A percentile compares a stretch with the other conserved stretches of the same genome.
These are phyloP conservation scores for Eospalax fontanierii DNA, from an alignment of 2,797 vertebrate genomes.

Conservation along the genomic window DNA sequence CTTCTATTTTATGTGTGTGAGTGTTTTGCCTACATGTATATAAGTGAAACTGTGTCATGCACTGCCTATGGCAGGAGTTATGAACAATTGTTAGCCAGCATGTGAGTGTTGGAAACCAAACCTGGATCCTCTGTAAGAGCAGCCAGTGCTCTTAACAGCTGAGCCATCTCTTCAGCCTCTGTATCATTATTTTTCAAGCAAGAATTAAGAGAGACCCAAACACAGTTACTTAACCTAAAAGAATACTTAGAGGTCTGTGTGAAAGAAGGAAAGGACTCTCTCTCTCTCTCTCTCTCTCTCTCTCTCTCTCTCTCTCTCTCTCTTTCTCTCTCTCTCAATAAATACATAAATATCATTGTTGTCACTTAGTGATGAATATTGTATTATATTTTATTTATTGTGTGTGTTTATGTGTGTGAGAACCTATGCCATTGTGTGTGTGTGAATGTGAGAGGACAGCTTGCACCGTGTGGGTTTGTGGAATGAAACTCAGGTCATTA, in stretches of 20 bases:
- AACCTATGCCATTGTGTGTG: not conserved
- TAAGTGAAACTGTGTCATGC: too few relatives aligned
- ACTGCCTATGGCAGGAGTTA: too few relatives aligned
- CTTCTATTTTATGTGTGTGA: too few relatives aligned
- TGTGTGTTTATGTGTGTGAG: not conserved
- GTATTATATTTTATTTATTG: not conserved
- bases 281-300: too few relatives aligned
- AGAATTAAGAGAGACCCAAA: slow-evolving; percentile 60
- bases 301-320: too few relatives aligned
- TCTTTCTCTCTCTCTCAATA: too few relatives aligned
- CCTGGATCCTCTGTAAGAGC: too few relatives aligned
- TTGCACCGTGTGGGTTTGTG: not conserved
- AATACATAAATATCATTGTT: slow-evolving; percentile 67
- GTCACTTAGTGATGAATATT: slow-evolving; percentile 56
- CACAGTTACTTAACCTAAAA: slow-evolving; percentile 27
- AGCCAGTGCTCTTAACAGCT: not conserved
- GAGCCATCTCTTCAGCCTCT: not conserved
- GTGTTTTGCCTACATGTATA: too few relatives aligned
- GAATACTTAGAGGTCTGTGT: slow-evolving; percentile 22
- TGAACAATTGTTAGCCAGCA: too few relatives aligned
- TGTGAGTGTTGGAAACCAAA: too few relatives aligned
- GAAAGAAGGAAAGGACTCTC: slow-evolving; percentile 37
- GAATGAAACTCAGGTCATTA: not conserved
- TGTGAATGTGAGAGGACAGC: not conserved
- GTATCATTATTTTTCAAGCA: not conserved